These are phyloP conservation scores for Mirounga angustirostris DNA, from an alignment of 2,113 vertebrate genomes.

Conservation along the genomic window DNA sequence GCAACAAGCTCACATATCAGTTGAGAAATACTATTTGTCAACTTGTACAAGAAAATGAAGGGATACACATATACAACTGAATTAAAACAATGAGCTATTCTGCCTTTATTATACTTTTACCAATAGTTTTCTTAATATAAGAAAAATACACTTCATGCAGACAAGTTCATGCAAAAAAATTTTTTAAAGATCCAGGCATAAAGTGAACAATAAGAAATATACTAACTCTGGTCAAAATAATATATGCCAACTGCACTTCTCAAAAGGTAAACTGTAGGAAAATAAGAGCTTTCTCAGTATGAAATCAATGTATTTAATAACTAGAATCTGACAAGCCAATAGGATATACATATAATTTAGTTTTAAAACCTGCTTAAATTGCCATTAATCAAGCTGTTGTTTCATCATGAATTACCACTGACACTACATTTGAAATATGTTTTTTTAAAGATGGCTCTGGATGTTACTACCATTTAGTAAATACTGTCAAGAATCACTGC, in stretches of 20 bases:
- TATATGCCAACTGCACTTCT: not conserved
- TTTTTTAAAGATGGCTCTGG: not conserved
- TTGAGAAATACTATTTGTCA: not conserved
- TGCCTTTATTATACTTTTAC: not conserved
- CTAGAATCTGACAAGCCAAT: conserved; percentile 4
- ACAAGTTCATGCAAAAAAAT: not conserved
- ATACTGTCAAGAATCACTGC: conserved; percentile 21
- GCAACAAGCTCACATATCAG: not conserved
- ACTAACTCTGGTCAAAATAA: conserved; percentile 31
- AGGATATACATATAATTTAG: not conserved
- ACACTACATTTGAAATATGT: not conserved
- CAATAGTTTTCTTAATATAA: not conserved
- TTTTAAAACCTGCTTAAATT: conserved; percentile 43
- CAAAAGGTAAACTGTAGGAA: conserved; percentile 40
- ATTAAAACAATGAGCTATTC: not conserved
- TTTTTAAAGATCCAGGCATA: not conserved
- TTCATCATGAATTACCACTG: not conserved
- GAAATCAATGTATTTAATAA: conserved; percentile 55
- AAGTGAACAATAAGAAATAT: not conserved
- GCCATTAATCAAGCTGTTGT: not conserved
- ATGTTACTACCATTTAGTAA: not conserved
- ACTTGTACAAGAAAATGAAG: not conserved
- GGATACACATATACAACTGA: not conserved
- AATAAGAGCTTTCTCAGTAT: conserved; percentile 33
- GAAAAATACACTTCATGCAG: not conserved